Conservation (phyloP, 2,888 invertebrate genomes). For the Bombylius major region DNA sequence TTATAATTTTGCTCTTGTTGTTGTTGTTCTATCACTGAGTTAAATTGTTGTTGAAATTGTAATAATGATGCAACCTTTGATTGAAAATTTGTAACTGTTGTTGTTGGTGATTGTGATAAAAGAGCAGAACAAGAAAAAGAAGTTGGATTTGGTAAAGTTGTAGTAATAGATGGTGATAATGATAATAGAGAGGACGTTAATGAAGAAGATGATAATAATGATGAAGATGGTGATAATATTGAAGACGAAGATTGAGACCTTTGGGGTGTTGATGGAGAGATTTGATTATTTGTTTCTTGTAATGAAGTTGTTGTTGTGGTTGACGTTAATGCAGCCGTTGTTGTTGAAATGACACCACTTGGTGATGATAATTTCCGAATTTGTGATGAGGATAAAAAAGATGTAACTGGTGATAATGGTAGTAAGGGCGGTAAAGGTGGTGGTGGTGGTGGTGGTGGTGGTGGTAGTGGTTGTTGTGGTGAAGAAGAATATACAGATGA, state of each 20-base stretch:
- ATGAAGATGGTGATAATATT: neutral
- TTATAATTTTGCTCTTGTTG: conserved; percentile 2
- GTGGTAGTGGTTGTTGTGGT: neutral
- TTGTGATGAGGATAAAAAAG: neutral
- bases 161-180: neutral
- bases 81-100: conserved; percentile 1
- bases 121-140: neutral
- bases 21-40: neutral
- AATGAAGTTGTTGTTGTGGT: neutral
- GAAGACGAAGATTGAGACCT: conserved; percentile 2
- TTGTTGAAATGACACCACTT: neutral
- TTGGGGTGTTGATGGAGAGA: neutral
- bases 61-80: conserved; percentile 3
- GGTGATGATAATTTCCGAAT: neutral
- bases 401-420: conserved; percentile 3
- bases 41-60: conserved; percentile 1
- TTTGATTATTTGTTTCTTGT: neutral
- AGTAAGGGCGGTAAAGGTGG: neutral
- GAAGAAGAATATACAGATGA: neutral
- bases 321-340: neutral
- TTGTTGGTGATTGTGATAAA: neutral
- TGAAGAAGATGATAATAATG: neutral
- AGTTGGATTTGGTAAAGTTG: conserved; percentile 2
- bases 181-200: neutral
- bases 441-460: neutral